Conservation (phyloP, 2,888 invertebrate species). For the Spilosoma lubricipeda region DNA sequence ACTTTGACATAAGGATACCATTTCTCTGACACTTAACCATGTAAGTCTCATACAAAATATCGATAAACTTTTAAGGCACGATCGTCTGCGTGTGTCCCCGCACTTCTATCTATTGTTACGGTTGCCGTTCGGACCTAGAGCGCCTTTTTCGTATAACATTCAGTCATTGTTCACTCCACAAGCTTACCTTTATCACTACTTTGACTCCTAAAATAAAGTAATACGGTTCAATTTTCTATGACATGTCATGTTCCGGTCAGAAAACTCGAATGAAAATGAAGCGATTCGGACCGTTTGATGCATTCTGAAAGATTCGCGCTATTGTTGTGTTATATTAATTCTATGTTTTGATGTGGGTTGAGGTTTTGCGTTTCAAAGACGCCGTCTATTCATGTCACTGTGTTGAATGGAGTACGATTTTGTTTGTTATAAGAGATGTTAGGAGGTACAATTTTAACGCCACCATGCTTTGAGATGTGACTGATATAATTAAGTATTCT, state of each 20-base stretch:
- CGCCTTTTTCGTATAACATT: conserved; percentile 54
- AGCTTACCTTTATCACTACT: conserved; percentile 23
- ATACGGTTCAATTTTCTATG: conserved; percentile 37
- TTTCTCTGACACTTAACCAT: not conserved
- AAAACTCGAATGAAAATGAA: conserved; percentile 69
- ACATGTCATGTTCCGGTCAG: conserved; percentile 23
- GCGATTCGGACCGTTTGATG: conserved; percentile 67
- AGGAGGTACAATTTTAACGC: conserved; percentile 28
- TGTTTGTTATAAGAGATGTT: conserved; percentile 29
- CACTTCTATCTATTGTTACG: conserved; percentile 49
- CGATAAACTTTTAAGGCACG: conserved; percentile 32
- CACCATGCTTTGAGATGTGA: not conserved
- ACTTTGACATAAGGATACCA: not conserved
- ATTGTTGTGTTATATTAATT: conserved; percentile 68
- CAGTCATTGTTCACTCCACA: conserved; percentile 48
- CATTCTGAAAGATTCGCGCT: conserved; percentile 62
- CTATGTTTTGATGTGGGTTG: conserved; percentile 66
- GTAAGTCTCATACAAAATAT: conserved; percentile 1
- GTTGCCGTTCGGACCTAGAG: conserved; percentile 49
- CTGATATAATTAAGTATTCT: not conserved
- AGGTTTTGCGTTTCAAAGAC: conserved; percentile 55
- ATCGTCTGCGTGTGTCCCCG: conserved; percentile 34
- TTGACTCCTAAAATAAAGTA: conserved; percentile 19
- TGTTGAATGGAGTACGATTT: conserved; percentile 44
- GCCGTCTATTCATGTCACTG: conserved; percentile 53